These are phyloP conservation scores for Xylocopa sonorina DNA, from an alignment of 1,140 invertebrate species.

Conservation along the genomic window DNA sequence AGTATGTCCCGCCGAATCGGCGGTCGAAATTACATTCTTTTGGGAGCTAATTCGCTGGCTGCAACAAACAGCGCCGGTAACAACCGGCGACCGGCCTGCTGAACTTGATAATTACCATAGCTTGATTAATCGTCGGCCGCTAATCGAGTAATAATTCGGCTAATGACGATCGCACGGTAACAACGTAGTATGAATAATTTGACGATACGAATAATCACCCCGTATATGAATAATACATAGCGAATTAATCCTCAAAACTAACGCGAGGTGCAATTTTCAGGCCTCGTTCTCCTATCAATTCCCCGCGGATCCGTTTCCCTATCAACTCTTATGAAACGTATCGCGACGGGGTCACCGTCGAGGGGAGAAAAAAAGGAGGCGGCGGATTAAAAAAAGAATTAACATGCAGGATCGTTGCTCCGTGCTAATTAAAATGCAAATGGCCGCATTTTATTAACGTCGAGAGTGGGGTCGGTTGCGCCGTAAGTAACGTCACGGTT, in stretches of 20 bases:
- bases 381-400: not conserved
- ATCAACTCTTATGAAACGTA: not conserved
- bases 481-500: slow-evolving; percentile 49
- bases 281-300: slow-evolving; percentile 40
- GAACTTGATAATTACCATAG: slow-evolving; percentile 59
- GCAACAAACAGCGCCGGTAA: slow-evolving; percentile 29
- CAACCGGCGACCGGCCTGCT: slow-evolving; percentile 5
- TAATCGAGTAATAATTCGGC: slow-evolving; percentile 67
- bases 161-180: slow-evolving; percentile 63
- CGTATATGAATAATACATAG: slow-evolving; percentile 63
- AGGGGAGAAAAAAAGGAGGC: not conserved
- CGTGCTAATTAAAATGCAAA: slow-evolving; percentile 51
- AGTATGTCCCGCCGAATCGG: slow-evolving; percentile 19
- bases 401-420: not conserved
- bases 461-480: slow-evolving; percentile 27
- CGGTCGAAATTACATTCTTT: slow-evolving; percentile 54
- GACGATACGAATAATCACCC: slow-evolving; percentile 35
- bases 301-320: slow-evolving; percentile 23
- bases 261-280: slow-evolving; percentile 43
- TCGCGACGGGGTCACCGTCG: no score
- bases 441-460: slow-evolving; percentile 41
- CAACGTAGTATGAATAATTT: slow-evolving; percentile 62
- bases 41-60: slow-evolving; percentile 35
- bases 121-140: slow-evolving; percentile 59
- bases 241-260: slow-evolving; percentile 65